These are phyloP conservation scores for Gopherus evgoodei DNA, from an alignment of 2,113 vertebrate species.

Conservation along the genomic window DNA sequence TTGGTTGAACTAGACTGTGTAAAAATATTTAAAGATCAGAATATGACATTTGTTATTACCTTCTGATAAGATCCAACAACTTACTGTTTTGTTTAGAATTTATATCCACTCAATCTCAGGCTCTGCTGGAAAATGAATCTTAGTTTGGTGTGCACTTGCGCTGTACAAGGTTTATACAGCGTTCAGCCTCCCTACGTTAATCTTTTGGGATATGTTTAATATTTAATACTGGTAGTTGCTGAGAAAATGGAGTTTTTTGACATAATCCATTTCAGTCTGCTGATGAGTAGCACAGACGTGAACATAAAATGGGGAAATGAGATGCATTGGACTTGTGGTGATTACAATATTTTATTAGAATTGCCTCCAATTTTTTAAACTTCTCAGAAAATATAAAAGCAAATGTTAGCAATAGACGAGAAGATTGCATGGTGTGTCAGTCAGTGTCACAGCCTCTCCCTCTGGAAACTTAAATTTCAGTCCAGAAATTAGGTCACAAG, in stretches of 20 bases:
- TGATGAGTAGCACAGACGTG: not conserved
- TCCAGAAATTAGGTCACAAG: not conserved
- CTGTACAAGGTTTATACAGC: not conserved
- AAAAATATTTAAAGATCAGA: slow-evolving; percentile 46
- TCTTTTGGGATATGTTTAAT: slow-evolving; percentile 33
- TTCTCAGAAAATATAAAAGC: not conserved
- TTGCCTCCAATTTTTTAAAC: not conserved
- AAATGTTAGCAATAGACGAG: not conserved
- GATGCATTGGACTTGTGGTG: not conserved
- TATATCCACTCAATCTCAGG: slow-evolving; percentile 13
- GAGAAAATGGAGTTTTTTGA: not conserved
- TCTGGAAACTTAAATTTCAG: not conserved
- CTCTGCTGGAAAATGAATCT: slow-evolving; percentile 31
- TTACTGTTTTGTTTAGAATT: slow-evolving; percentile 32
- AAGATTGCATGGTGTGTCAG: not conserved
- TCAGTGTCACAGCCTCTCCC: not conserved
- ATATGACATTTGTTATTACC: slow-evolving; percentile 53
- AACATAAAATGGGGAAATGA: not conserved
- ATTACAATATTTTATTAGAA: not conserved
- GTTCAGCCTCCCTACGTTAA: slow-evolving; percentile 23
- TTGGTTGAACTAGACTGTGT: slow-evolving; percentile 17
- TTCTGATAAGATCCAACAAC: slow-evolving; percentile 34
- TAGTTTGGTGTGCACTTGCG: not conserved
- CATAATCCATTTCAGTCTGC: slow-evolving; percentile 22
- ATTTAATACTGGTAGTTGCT: slow-evolving; percentile 34